A percentile compares a stretch with the other conserved stretches of the same genome.
These are phyloP conservation scores for Drosophila orosa DNA, from an alignment of 1,140 invertebrate species.

Conservation along the genomic window DNA sequence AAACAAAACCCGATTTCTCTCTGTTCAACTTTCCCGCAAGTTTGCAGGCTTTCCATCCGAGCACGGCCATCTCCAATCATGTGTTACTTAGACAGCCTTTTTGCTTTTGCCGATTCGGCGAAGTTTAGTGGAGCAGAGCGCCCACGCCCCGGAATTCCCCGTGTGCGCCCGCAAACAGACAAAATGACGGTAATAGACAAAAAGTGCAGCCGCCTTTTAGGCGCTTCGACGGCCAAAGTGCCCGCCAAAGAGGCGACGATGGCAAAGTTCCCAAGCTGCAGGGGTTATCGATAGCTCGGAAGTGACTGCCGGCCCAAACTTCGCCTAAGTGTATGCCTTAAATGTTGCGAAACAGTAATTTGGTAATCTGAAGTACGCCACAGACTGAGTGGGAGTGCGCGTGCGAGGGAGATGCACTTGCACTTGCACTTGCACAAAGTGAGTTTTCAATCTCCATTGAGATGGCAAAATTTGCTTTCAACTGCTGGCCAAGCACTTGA, in stretches of 20 bases:
- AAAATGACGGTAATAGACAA: constrained; percentile 55
- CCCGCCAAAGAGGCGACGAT: constrained; percentile 35
- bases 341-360: constrained; percentile 64
- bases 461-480: constrained; percentile 70
- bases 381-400: constrained; percentile 1
- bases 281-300: constrained; percentile 59
- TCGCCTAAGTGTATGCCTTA: constrained; percentile 45
- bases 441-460: constrained; percentile 58
- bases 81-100: constrained; percentile 42
- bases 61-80: constrained; percentile 40
- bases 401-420: constrained; percentile 2
- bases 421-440: constrained; percentile 42
- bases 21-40: constrained; percentile 19
- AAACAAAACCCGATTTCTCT: constrained; percentile 41
- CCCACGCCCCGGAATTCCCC: constrained; percentile 17
- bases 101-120: constrained; percentile 43
- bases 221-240: constrained; percentile 42
- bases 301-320: constrained; percentile 30
- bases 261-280: constrained; percentile 36
- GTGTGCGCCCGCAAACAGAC: constrained; percentile 24
- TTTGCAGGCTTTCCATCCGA: constrained; percentile 14
- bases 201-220: constrained; percentile 53
- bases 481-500: constrained; percentile 69
- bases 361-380: constrained; percentile 52
- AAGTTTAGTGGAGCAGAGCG: constrained; percentile 57